phyloP scores from a whole-genome alignment of 2,888 invertebrate genomes.

The Meliscaeva auricollis region DNA sequence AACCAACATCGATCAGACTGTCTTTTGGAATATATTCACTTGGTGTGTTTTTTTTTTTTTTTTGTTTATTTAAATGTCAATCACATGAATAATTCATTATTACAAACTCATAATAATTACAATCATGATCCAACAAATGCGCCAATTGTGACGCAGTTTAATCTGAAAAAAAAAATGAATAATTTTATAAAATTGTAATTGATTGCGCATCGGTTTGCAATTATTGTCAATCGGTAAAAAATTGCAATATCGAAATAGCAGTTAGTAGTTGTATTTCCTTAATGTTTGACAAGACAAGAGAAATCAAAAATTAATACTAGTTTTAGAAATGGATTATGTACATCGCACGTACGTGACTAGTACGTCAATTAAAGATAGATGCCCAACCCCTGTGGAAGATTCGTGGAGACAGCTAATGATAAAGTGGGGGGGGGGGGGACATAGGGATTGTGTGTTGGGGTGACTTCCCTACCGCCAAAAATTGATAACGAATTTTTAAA shows the following conservation, averaged over 20 bases:
- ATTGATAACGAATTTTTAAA: no score
- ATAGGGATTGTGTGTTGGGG: no score
- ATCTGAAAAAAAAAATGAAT: not conserved
- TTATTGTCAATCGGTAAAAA: not conserved
- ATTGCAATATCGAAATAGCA: constrained; percentile 1
- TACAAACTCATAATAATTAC: constrained; percentile 32
- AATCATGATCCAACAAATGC: constrained; percentile 42
- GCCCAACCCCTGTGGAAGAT: no score
- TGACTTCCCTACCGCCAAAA: no score
- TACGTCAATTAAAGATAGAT: no score
- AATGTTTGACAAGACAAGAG: not conserved
- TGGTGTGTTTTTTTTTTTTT: not conserved
- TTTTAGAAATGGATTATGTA: no score
- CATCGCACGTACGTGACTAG: no score
- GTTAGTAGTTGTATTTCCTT: not conserved
- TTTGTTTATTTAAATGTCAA: constrained; percentile 32
- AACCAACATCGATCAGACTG: constrained; percentile 54
- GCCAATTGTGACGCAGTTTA: constrained; percentile 55
- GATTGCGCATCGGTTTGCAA: not conserved
- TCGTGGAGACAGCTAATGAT: no score
- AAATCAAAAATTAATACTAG: not conserved
- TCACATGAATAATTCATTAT: constrained; percentile 59
- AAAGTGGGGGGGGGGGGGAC: no score
- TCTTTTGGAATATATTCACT: constrained; percentile 37
- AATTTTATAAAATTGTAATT: constrained; percentile 4